Conservation (phyloP, 1,140 invertebrate species). For the Macrobrachium nipponense region DNA sequence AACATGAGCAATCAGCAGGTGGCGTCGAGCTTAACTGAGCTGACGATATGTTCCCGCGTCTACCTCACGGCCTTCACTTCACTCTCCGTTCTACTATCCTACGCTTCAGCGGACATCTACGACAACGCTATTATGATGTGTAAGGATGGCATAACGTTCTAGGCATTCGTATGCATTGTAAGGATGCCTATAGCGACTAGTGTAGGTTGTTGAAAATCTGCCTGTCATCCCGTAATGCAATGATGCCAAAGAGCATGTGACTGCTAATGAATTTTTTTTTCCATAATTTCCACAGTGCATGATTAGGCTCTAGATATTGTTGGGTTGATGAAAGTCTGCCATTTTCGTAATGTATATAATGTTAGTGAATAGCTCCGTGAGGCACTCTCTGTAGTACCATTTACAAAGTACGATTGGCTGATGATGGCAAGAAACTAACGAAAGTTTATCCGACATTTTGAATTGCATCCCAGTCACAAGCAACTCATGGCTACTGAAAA, state of each 20-base stretch:
- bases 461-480: too few relatives aligned
- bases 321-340: too few relatives aligned
- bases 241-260: too few relatives aligned
- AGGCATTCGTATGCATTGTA: neutral
- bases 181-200: neutral
- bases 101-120: constrained; percentile 14
- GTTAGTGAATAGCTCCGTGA: too few relatives aligned
- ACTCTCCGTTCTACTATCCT: constrained; percentile 12
- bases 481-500: too few relatives aligned
- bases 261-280: too few relatives aligned
- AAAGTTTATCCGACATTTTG: too few relatives aligned
- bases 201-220: neutral
- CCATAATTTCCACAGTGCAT: neutral
- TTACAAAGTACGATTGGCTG: too few relatives aligned
- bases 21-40: neutral
- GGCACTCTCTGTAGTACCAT: too few relatives aligned
- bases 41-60: neutral
- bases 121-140: constrained; percentile 19
- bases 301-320: neutral
- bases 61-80: constrained; percentile 13
- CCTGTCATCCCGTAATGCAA: too few relatives aligned
- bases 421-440: too few relatives aligned
- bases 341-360: too few relatives aligned
- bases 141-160: neutral
- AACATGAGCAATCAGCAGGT: constrained; percentile 32